Conservation (phyloP, 1,140 invertebrate species). For the Chironomus tepperi region DNA sequence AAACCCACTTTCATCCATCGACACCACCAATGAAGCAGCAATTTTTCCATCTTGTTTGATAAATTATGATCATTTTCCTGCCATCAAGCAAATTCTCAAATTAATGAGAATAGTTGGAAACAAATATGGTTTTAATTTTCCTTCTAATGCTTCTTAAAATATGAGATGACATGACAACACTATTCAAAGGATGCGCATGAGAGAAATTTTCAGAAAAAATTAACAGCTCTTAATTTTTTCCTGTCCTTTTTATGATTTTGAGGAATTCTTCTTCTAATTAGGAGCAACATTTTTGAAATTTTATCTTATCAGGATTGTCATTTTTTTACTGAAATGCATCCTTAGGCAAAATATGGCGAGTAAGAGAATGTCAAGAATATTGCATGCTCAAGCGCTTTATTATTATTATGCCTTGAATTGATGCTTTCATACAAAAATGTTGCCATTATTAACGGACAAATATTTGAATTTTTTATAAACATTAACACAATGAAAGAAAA, state of each 20-base stretch:
- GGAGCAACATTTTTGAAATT: not conserved
- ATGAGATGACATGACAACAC: not conserved
- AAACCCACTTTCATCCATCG: not conserved
- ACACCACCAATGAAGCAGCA: constrained; percentile 5
- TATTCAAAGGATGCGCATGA: not conserved
- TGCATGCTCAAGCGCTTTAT: too few relatives aligned
- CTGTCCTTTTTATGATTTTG: not conserved
- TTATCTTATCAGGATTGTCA: too few relatives aligned
- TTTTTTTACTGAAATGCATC: too few relatives aligned
- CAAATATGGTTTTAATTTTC: constrained; percentile 21
- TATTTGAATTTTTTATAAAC: too few relatives aligned
- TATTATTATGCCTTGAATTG: too few relatives aligned
- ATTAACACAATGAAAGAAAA: too few relatives aligned
- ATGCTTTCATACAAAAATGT: too few relatives aligned
- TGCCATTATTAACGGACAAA: too few relatives aligned
- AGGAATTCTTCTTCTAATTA: not conserved
- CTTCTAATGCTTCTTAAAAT: constrained; percentile 5
- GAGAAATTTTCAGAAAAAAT: not conserved
- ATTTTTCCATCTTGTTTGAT: not conserved
- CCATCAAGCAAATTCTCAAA: not conserved
- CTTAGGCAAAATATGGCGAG: too few relatives aligned
- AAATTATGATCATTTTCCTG: constrained; percentile 3
- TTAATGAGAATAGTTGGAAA: constrained; percentile 9
- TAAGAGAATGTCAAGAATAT: too few relatives aligned
- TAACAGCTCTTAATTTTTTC: constrained; percentile 13